Base-by-base conservation (phyloP, 2,888 invertebrate genomes). In the Trissoscelio sp. region DNA sequence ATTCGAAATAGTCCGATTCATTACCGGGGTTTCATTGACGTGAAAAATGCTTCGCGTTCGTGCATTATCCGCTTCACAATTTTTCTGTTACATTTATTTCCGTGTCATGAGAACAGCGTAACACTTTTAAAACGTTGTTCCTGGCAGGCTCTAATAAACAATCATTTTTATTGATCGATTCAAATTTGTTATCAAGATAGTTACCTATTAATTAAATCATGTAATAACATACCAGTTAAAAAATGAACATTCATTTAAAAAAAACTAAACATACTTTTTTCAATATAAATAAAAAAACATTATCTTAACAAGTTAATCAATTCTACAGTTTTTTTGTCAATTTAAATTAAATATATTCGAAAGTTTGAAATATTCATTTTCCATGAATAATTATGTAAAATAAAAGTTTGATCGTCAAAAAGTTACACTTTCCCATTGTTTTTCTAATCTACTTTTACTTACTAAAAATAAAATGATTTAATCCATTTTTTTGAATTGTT, bases 1-100 rank as follows among this genome's bases (percentile, higher is more conserved):
- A 74, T 79, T 75, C 28, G 44, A 75, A 74, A 64, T 70, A 44
- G 66, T 70, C 62, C 66, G 51, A 64, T 75, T 81, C 75, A 75
- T 75, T 75, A 60, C 62, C 42, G 60, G 28, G 31, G 66, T 72
- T 75, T 81, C 81, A 81, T 81, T 81, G 72, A 81, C 66, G 62
- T 66, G 81, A 81, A 81, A 81, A 81, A 81, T 67, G 46, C 72
- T 72, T 67, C 48, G 67, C 55, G 67, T 72, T 81, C 72, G 81
- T 75, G 81, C 72, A 77, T 81, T 81, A 81, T 81, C 72, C 72
- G 78, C 74, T 80, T 78, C 62, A 53, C 75, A 75, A 73, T 83
- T 83, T 81, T 83, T 83, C 83, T 83, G 81, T 81, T 81, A 80
- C 81, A 83, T 81, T 83, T 81, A 83, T 81, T 83, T 83, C 70